Evolutionary conservation across 2,113 vertebrate genomes (phyloP).

Genomic region (Salvelinus namaycush): DNA sequence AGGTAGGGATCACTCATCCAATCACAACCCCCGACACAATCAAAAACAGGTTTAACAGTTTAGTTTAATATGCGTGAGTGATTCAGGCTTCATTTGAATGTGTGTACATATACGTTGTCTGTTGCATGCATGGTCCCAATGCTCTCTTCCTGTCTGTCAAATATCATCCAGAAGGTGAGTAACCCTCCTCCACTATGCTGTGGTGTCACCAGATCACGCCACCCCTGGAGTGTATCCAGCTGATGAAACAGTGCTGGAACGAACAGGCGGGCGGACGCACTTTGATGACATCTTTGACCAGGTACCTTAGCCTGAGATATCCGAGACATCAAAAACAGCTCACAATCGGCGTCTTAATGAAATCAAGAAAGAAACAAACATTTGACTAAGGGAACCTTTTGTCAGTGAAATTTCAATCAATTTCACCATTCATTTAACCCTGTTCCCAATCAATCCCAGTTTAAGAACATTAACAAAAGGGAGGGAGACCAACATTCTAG

Average conservation of each 20-base stretch:
- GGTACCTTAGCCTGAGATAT: constrained; percentile 15
- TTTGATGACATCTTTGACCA: constrained; percentile 63
- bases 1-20: constrained; percentile 24
- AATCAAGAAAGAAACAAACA: background rate
- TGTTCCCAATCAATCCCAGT: constrained; percentile 30
- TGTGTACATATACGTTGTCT: background rate
- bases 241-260: constrained; percentile 65
- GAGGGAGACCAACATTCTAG: constrained; percentile 65
- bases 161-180: constrained; percentile 57
- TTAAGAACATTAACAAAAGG: constrained; percentile 66
- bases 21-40: too few relatives aligned
- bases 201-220: constrained; percentile 60
- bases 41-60: too few relatives aligned
- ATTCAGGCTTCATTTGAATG: background rate
- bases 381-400: background rate
- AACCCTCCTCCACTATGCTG: constrained; percentile 48
- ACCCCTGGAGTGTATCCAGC: constrained; percentile 59
- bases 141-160: constrained; percentile 23
- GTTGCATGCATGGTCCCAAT: background rate
- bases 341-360: background rate
- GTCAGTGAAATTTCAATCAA: background rate
- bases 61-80: background rate
- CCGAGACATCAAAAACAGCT: background rate
- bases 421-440: background rate
- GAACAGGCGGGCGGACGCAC: constrained; percentile 55